phyloP scores from a whole-genome alignment of 2,888 invertebrate species.

The Magallana nippona region DNA sequence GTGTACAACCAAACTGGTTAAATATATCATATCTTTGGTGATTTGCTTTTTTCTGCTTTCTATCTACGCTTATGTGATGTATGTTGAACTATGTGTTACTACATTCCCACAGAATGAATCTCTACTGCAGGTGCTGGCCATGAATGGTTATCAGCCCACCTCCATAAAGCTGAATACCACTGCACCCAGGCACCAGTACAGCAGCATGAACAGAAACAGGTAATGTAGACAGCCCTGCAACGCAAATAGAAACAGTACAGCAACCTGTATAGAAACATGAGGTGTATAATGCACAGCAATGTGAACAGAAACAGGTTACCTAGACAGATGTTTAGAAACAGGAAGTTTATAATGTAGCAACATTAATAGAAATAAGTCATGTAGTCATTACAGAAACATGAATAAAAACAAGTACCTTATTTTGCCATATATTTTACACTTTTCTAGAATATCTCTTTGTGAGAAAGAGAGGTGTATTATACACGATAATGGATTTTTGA shows the following conservation, averaged over 20 bases:
- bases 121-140: slow-evolving; percentile 68
- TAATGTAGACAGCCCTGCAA: slow-evolving; percentile 25
- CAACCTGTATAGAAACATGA: neutral
- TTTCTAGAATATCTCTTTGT: too few relatives aligned
- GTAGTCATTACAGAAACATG: too few relatives aligned
- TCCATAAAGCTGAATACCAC: slow-evolving; percentile 64
- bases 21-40: neutral
- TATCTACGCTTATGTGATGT: slow-evolving; percentile 22
- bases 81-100: slow-evolving; percentile 34
- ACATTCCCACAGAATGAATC: slow-evolving; percentile 40
- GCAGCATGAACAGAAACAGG: slow-evolving; percentile 60
- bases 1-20: too few relatives aligned
- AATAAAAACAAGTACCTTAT: too few relatives aligned
- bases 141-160: slow-evolving; percentile 74
- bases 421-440: too few relatives aligned
- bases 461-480: too few relatives aligned
- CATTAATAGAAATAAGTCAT: too few relatives aligned
- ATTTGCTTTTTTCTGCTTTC: slow-evolving; percentile 24
- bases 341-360: too few relatives aligned
- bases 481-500: too few relatives aligned
- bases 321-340: too few relatives aligned
- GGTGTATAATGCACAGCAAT: too few relatives aligned
- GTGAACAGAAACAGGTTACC: too few relatives aligned
- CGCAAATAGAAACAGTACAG: neutral
- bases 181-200: slow-evolving; percentile 61